A percentile compares a stretch with the other conserved stretches of the same genome.
Conservation (phyloP, 2,797 vertebrate genomes). For the Enteromius treurensis region DNA sequence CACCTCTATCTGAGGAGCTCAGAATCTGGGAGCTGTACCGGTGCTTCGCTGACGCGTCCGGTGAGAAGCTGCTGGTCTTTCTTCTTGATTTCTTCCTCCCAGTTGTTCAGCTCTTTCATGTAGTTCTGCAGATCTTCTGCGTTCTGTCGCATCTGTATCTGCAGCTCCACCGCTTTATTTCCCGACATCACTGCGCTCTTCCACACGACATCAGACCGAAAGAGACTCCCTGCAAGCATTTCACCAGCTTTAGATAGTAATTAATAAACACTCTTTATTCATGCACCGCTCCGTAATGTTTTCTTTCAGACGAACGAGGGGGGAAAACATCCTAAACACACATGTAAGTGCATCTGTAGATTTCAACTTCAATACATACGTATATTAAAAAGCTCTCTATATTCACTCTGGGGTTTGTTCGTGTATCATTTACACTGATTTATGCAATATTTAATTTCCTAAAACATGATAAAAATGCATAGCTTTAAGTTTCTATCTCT, state of each 20-base stretch:
- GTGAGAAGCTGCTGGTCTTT: constrained; percentile 85
- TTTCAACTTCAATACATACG: neutral
- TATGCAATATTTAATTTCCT: too few relatives aligned
- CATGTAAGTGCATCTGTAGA: neutral
- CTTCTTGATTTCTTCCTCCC: constrained; percentile 90
- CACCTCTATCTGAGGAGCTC: neutral
- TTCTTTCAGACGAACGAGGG: neutral
- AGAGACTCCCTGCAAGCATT: neutral
- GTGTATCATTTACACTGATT: too few relatives aligned
- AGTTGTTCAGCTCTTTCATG: constrained; percentile 89
- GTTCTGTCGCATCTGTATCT: constrained; percentile 93
- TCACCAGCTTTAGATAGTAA: neutral
- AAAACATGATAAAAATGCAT: too few relatives aligned
- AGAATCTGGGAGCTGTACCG: constrained; percentile 56
- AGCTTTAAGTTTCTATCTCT: too few relatives aligned
- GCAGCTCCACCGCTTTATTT: constrained; percentile 88
- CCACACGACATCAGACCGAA: neutral
- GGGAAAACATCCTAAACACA: neutral
- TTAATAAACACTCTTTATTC: neutral
- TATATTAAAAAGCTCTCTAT: neutral
- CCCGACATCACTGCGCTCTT: constrained; percentile 76
- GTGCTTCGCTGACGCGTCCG: constrained; percentile 63
- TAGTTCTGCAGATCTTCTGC: constrained; percentile 92
- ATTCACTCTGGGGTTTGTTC: too few relatives aligned
- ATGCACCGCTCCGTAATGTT: neutral